Evolutionary conservation across 2,888 invertebrate genomes (phyloP), one percentile per base, ranked within the genome.

Genomic region (Drosophila robusta): DNA sequence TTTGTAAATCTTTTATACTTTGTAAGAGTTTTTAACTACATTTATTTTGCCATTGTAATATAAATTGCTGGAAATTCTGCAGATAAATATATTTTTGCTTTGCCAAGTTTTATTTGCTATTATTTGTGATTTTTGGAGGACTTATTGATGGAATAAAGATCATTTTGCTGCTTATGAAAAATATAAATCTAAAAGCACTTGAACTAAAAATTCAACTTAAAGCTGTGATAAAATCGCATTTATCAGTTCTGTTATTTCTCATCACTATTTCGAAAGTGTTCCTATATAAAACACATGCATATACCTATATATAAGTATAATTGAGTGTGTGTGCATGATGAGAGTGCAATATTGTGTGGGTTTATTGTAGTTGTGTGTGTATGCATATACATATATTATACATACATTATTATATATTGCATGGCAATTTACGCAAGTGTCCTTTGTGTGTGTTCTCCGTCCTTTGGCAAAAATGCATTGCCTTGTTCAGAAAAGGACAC

Each of bases 341-440:
- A 58, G 61, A 32, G 18, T 46, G 61, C 61, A n/a, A n/a, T 18
- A 42, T 18, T 42, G 8, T 39, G 26, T 9, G 14, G 12, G 34
- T 14, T 14, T 14, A 38, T 32, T 0, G 12, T 7, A 34, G 8
- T 29, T 62, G 8, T 44, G 2, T 9, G 8, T 11, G 12, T 42
- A 34, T 62, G 8, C 11, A 16, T n/a, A 12, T 60, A 24, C 22
- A 22, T 22, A 22, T 22, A 22, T 18, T 18, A 12, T 18, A 6
- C 42, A 24, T 16, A 12, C n/a, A 7, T 34, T 34, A 34, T 32
- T 32, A 12, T 34, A 44, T 47, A 62, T 51, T 69, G 51, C 34
- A 54, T 29, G 47, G 44, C 58, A 56, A 49, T 56, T 63, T 60
- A 49, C 45, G 41, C 52, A 56, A 63, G 42, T 54, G 46, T 52